Evolutionary conservation across 2,113 vertebrate species (phyloP), one percentile per base, ranked within the genome.

Genomic region (Odobenus rosmarus): DNA sequence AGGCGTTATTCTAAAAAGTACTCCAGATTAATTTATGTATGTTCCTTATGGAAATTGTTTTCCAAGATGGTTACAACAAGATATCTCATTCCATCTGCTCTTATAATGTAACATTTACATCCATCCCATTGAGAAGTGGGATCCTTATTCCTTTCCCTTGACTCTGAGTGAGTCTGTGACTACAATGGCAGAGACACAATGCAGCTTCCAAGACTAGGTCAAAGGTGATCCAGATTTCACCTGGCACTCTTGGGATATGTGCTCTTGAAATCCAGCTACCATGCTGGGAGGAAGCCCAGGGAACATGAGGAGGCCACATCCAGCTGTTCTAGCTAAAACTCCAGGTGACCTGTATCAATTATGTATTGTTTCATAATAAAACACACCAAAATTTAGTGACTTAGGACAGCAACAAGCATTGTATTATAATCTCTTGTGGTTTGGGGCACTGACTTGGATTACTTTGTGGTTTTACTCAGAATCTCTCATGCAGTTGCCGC

Each of bases 191-290:
- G 71, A 74, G 62, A 85, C 31, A 67, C 1, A 18, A 36, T 1
- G 12, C 24, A 55, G 26, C 26, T 31, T 83, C 67, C 46, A 85
- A 61, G 26, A 81, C 64, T 33, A 84, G 21, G 15, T 92, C 28
- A 89, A 55, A 49, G 21, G 36, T 26, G 51, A 53, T 15, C 15
- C 2, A 59, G 9, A 19, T 62, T 88, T 88, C 57, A 28, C 31
- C 26, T 31, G n/a, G 11, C 3, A 46, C n/a, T 69, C 16, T 12
- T 81, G n/a, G 24, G 31, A 24, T 42, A 80, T 33, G 7, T 67
- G 24, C 42, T 83, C 59, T 90, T 26, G 36, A 96, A 90, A 77
- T 83, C 24, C 26, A 77, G 59, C 21, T 36, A 49, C 82, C 51
- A 46, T 15, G 13, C n/a, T 76, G 49, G 67, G 42, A 83, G 42